Base-by-base conservation (phyloP, 2,888 invertebrate species). In the Lasioglossum calceatum region DNA sequence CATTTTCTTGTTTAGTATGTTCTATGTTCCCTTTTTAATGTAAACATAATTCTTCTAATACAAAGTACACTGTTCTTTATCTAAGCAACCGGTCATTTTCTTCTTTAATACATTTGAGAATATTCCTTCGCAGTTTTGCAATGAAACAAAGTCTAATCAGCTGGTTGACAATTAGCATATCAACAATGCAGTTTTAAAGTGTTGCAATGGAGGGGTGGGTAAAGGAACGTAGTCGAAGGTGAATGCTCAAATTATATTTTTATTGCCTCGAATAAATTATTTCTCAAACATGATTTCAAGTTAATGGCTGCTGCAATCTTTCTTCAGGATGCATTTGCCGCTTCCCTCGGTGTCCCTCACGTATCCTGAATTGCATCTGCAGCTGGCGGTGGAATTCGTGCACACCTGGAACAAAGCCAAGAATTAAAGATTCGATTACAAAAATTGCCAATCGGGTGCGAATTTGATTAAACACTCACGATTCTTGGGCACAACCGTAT, bases 401-500 rank as follows among this genome's bases (percentile, higher is more conserved):
- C 54, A 54, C 23, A 0, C 10, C 54, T 54, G 54, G n/a, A 54
- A 54, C 10, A 54, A 54, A 8, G 54, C 8, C 54, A 23, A 2
- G 54, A 5, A 23, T 54, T 54, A 54, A 23, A 23, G 8, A 8
- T 23, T 8, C 54, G 8, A 23, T 54, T 23, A 54, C 8, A 23
- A 54, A 54, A 23, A 54, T 54, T n/a, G 54, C 10, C 3, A 54
- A n/a, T n/a, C 3, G 10, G n/a, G 3, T 10, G n/a, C 8, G n/a
- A 54, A n/a, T n/a, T 54, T n/a, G 54, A 10, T n/a, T 23, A n/a
- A 54, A 54, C 10, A n/a, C 54, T 54, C n/a, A 54, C 54, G 10
- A 54, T 1, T 0, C 0, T 1, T 4, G 54, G 10, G 54, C 54
- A 54, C 0, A 10, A n/a, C 23, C 1, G 2, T 0, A 0, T 0